Evolutionary conservation across 2,797 vertebrate genomes (phyloP), one percentile per base, ranked within the genome.

Genomic region (Dallia pectoralis): DNA sequence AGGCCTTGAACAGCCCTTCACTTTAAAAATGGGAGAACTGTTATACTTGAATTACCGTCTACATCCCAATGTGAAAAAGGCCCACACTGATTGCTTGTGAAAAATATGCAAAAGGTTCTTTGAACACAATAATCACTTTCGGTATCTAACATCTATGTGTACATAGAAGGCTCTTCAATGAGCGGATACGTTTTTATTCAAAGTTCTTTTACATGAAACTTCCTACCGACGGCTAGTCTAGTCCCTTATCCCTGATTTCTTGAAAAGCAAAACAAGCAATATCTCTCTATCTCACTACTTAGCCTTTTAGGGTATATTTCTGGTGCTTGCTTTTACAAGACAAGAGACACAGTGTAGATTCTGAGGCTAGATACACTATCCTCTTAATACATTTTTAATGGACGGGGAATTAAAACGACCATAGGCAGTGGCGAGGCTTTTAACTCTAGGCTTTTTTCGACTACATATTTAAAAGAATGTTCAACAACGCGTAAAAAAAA

Each of bases 351-450:
- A 62, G 22, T 18, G 25, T 61, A 67, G 25, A 69, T 62, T 49
- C 33, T 44, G 59, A 79, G 82, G 69, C 65, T 80, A 75, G 69
- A 72, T 73, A 75, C 67, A 44, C 40, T 77, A 80, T 78, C 65
- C 62, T 67, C 62, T 40, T 74, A 73, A 74, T 74, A 69, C 77
- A 79, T 82, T 67, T 25, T 78, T 79, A 79, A 84, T 80, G 71
- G 33, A 30, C 22, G 61, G 22, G 49, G 68, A 51, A 74, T 69
- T 89, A 86, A 59, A 88, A 88, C 78, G 89, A 82, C 88, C 73
- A 59, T 73, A 85, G 85, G 87, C 75, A 5, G 71, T 4, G 77
- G 76, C 87, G 77, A 78, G 72, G 56, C 22, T 77, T 74, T 81
- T 79, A 74, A 81, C 40, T 87, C 29, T 0, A 81, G 85, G 77